These are phyloP conservation scores for Sus scrofa DNA, from an alignment of 2,113 vertebrate genomes.

Conservation along the genomic window DNA sequence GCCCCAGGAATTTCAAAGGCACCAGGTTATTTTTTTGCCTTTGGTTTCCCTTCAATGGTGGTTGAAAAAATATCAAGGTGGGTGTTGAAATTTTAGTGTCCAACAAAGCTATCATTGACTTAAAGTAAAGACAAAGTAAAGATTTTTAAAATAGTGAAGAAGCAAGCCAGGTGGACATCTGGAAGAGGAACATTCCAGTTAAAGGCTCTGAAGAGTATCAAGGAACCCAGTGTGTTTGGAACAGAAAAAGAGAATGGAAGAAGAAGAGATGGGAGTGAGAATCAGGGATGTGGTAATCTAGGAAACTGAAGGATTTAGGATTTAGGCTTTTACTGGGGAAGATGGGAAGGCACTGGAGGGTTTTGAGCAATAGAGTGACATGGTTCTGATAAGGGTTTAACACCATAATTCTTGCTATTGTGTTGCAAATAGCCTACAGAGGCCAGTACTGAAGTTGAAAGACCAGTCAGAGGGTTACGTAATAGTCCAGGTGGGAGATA, in stretches of 20 bases:
- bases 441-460: not conserved
- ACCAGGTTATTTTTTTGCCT: constrained; percentile 66
- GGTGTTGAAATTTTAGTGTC: not conserved
- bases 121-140: not conserved
- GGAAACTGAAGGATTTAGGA: not conserved
- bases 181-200: not conserved
- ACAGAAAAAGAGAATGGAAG: not conserved
- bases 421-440: not conserved
- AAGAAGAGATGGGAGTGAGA: not conserved
- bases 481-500: not conserved
- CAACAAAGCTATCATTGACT: not conserved
- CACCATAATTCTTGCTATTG: not conserved
- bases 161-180: not conserved
- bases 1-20: constrained; percentile 52
- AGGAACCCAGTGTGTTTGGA: not conserved
- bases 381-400: not conserved
- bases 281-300: not conserved
- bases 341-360: not conserved
- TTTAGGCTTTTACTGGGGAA: not conserved
- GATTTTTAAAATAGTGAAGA: not conserved
- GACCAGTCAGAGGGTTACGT: not conserved
- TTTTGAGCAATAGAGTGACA: not conserved
- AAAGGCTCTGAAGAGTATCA: not conserved
- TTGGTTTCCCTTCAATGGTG: constrained; percentile 66
- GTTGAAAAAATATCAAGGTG: not conserved